Percentiles rank a stretch among this genome's conserved stretches.
These are phyloP conservation scores for Chiridota heheva DNA, from an alignment of 35 echinoderm and acorn worm species.

Conservation along the genomic window DNA sequence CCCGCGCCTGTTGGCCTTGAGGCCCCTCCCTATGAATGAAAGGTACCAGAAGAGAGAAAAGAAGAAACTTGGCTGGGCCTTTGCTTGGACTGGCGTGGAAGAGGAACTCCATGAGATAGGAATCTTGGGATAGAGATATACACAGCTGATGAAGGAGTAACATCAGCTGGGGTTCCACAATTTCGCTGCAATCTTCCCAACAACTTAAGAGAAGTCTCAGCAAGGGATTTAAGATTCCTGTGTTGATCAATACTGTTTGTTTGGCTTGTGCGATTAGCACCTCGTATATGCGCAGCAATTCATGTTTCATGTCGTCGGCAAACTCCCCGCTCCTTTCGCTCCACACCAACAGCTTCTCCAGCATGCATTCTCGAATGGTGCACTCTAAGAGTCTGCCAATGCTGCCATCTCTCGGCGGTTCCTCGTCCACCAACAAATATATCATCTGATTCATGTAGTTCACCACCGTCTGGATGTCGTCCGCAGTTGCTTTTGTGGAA, in stretches of 20 bases:
- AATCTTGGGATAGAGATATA: slow-evolving; percentile 76
- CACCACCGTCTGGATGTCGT: slow-evolving; percentile 87
- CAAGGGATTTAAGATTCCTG: slow-evolving; percentile 79
- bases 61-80: slow-evolving; percentile 94
- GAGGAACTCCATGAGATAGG: slow-evolving; percentile 81
- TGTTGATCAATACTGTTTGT: slow-evolving; percentile 81
- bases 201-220: slow-evolving; percentile 68
- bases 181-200: slow-evolving; percentile 64
- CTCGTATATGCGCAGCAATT: slow-evolving; percentile 82
- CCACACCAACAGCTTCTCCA: slow-evolving; percentile 88
- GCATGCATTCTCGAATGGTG: slow-evolving; percentile 63
- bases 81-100: slow-evolving; percentile 99
- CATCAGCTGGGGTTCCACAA: slow-evolving; percentile 77
- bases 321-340: slow-evolving; percentile 61
- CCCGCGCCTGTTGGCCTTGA: slow-evolving; percentile 84
- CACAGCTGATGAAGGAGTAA: slow-evolving; percentile 86
- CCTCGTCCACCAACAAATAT: slow-evolving; percentile 79
- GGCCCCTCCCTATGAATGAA: slow-evolving; percentile 89
- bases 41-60: slow-evolving; percentile 96
- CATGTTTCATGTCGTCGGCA: slow-evolving; percentile 77
- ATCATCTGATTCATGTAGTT: slow-evolving; percentile 95
- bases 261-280: slow-evolving; percentile 78
- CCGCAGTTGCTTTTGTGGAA: slow-evolving; percentile 42
- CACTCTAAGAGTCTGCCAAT: slow-evolving; percentile 74
- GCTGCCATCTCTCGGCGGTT: slow-evolving; percentile 44